Conservation (phyloP, 1,140 invertebrate genomes). For the Cephus cinctus region DNA sequence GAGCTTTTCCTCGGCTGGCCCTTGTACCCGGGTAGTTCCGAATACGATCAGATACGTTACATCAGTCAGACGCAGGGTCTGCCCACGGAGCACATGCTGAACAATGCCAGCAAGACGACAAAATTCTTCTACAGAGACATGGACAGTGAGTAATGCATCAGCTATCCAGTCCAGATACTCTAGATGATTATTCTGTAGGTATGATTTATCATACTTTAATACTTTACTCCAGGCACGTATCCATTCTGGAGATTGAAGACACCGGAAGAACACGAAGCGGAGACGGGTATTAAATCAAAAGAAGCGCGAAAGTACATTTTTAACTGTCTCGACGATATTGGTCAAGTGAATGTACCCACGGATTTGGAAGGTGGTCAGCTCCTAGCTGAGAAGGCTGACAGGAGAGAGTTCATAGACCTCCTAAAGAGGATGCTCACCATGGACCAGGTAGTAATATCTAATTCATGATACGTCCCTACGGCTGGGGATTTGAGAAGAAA, state of each 20-base stretch:
- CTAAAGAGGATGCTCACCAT: slow-evolving; percentile 97
- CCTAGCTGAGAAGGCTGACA: slow-evolving; percentile 92
- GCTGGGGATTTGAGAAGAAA: neutral
- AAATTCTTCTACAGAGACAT: slow-evolving; percentile 98
- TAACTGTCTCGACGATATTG: slow-evolving; percentile 99
- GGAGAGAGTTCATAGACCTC: slow-evolving; percentile 95
- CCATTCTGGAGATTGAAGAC: slow-evolving; percentile 98
- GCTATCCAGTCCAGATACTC: neutral
- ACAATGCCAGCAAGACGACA: slow-evolving; percentile 96
- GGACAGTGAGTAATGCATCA: slow-evolving; percentile 63
- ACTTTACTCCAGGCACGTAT: slow-evolving; percentile 65
- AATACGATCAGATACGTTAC: slow-evolving; percentile 98
- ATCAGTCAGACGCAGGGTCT: slow-evolving; percentile 90
- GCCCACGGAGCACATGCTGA: slow-evolving; percentile 98
- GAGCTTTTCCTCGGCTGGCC: slow-evolving; percentile 99
- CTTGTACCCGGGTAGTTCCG: slow-evolving; percentile 97
- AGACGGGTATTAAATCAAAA: slow-evolving; percentile 98
- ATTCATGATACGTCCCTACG: slow-evolving; percentile 25
- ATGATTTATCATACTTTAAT: neutral
- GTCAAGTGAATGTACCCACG: slow-evolving; percentile 95
- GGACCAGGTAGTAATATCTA: slow-evolving; percentile 82
- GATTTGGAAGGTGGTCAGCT: slow-evolving; percentile 94
- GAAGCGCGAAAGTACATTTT: slow-evolving; percentile 99
- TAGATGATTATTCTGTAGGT: neutral
- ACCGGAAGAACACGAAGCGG: slow-evolving; percentile 96